A percentile compares a stretch with the other conserved stretches of the same genome.
These are phyloP conservation scores for Venturia canescens DNA, from an alignment of 1,140 invertebrate species.

Conservation along the genomic window DNA sequence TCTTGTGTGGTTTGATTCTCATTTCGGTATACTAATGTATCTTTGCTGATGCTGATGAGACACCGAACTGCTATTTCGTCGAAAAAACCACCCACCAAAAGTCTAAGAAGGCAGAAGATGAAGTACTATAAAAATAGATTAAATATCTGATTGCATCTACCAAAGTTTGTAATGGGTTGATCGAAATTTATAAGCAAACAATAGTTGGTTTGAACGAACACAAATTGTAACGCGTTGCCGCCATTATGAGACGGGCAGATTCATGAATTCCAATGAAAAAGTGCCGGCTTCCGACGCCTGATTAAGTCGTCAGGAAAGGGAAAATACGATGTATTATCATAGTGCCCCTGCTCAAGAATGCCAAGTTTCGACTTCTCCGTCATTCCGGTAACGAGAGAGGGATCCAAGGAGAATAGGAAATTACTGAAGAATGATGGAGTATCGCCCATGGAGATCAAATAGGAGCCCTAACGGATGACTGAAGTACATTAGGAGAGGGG, in stretches of 20 bases:
- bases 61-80: slow-evolving; percentile 2
- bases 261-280: not conserved
- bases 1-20: not conserved
- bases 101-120: too few relatives aligned
- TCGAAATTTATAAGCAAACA: not conserved
- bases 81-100: too few relatives aligned
- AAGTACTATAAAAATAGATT: too few relatives aligned
- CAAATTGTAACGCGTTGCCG: not conserved
- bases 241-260: not conserved
- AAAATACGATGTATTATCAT: slow-evolving; percentile 14
- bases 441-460: slow-evolving; percentile 18
- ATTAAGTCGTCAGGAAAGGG: slow-evolving; percentile 37
- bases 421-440: slow-evolving; percentile 26
- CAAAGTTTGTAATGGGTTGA: not conserved
- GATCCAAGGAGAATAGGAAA: slow-evolving; percentile 3
- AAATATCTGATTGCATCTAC: too few relatives aligned
- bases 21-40: not conserved
- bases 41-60: not conserved
- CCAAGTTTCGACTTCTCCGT: not conserved
- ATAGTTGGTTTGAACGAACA: not conserved
- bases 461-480: slow-evolving; percentile 25
- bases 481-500: not conserved
- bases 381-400: slow-evolving; percentile 13
- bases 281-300: not conserved
- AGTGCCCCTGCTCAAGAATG: not conserved